A percentile compares a stretch with the other conserved stretches of the same genome.
phyloP scores from a whole-genome alignment of 2,113 vertebrate genomes.

The Aplodontia rufa region DNA sequence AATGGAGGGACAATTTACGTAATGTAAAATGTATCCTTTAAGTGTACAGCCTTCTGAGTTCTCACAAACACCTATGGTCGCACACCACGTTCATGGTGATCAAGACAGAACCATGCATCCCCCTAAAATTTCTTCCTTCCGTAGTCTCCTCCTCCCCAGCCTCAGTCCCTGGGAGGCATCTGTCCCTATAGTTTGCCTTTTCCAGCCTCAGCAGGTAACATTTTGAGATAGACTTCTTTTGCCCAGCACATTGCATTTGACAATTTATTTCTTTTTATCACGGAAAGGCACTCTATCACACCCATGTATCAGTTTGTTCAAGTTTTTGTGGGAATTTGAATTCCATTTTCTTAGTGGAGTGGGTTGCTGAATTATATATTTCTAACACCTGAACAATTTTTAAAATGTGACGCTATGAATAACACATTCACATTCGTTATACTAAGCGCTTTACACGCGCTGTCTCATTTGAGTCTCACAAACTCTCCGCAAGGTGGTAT shows the following conservation, averaged over 20 bases:
- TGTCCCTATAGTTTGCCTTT: neutral
- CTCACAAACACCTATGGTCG: neutral
- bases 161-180: neutral
- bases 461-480: neutral
- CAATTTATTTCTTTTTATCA: neutral
- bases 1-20: neutral
- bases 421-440: neutral
- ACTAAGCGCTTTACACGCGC: neutral
- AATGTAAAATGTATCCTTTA: neutral
- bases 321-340: neutral
- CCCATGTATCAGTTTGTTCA: neutral
- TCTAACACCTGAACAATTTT: too few species aligned
- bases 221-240: neutral
- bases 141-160: too few species aligned
- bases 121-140: too few species aligned
- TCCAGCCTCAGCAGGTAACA: neutral
- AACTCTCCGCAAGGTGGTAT: neutral
- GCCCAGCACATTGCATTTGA: too few species aligned
- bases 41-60: neutral
- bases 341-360: neutral
- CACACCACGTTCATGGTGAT: too few species aligned
- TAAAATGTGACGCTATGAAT: neutral
- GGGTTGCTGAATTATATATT: neutral
- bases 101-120: neutral
- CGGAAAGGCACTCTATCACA: fast-evolving